Base-by-base conservation (phyloP, 2,888 invertebrate genomes). In the Aleiodes leptofemur region DNA sequence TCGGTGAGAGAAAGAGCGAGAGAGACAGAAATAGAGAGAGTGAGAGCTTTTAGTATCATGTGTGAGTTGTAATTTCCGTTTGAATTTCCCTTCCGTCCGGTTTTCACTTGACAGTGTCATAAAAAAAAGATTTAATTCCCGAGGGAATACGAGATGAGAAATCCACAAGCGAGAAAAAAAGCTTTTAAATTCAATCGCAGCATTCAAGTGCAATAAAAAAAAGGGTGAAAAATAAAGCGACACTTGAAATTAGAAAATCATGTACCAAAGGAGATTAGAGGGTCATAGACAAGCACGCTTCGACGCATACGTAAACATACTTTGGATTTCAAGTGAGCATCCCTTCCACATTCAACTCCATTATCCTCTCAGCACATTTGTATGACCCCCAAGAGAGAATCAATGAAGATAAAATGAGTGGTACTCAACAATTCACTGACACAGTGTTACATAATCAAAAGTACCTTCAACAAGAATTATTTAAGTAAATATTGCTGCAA, bases 231-330 rank as follows among this genome's bases (percentile, higher is more conserved):
- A 16, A 51, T 14, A 8, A 14, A 51, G 14, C 5, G 16, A 51
- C 51, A 14, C 13, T 53, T 53, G 8, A 53, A 53, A 53, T 16
- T 16, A 6, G 2, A 59, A 3, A 59, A 34, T 59, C 59, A 34
- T 38, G 61, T 61, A 61, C 38, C 0, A 38, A 48, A 23, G 11
- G 48, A 16, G 64, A 64, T 64, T 48, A 34, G 34, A 34, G 34
- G 34, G 16, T 43, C 61, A 53, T 59, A 50, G 70, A 74, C 57
- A 72, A 68, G 72, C 43, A 76, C 77, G 79, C 77, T 76, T 70
- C 76, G 69, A 74, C 69, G 77, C 79, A 79, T 79, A 79, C 72
- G 76, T 69, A 79, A 79, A 79, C 79, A 77, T 76, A 72, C 77
- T 78, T 76, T 77, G 53, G 61, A 23, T 2, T 57, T 56, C 53